Percentiles rank a stretch among this genome's conserved stretches.
Conservation (phyloP, 2,797 vertebrate genomes). For the Potorous gilbertii region DNA sequence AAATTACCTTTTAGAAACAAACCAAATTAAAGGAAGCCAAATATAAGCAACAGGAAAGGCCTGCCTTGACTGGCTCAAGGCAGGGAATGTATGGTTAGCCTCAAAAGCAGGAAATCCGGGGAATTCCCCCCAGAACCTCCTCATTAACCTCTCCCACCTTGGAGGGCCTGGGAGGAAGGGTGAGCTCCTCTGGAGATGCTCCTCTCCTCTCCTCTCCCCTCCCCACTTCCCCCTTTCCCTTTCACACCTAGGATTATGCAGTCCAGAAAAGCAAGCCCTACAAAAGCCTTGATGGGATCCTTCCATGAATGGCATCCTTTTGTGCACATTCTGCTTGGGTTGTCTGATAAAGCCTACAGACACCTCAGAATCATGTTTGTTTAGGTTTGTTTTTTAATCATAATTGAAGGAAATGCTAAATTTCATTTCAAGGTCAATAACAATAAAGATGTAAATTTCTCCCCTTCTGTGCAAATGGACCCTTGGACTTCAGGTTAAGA, state of each 20-base stretch:
- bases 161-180: background rate
- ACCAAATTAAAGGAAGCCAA: background rate
- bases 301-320: background rate
- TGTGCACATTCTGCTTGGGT: background rate
- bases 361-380: background rate
- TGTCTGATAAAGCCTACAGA: background rate
- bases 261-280: background rate
- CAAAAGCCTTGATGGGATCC: background rate
- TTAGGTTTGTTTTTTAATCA: background rate
- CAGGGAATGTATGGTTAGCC: background rate
- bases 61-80: slow-evolving; percentile 14
- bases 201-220: background rate
- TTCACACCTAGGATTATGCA: background rate
- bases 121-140: background rate
- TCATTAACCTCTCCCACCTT: too few species aligned
- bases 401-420: background rate
- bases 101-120: background rate
- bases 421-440: background rate
- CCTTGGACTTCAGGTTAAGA: background rate
- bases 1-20: background rate
- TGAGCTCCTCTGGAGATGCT: background rate
- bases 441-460: background rate
- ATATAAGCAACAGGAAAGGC: background rate
- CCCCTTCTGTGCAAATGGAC: background rate
- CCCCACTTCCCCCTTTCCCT: background rate